phyloP scores from a whole-genome alignment of 2,797 vertebrate species.

The Myiothlypis chrysogaster region DNA sequence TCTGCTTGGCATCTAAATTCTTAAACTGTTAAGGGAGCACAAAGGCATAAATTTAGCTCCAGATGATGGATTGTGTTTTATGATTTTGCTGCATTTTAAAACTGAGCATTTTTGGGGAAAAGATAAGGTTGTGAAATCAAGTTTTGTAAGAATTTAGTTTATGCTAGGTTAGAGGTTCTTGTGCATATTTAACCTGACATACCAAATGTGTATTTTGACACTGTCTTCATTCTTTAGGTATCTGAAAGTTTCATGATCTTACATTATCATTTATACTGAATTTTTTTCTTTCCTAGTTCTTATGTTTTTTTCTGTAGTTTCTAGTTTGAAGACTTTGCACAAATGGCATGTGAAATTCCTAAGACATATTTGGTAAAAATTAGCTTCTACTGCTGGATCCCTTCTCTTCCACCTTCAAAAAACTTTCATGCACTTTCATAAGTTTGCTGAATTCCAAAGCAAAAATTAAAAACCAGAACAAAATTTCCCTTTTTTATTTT shows the following conservation, averaged over 20 bases:
- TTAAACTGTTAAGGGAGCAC: not conserved
- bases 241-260: not conserved
- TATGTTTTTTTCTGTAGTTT: not conserved
- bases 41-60: not conserved
- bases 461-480: not conserved
- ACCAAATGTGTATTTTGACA: not conserved
- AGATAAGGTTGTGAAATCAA: not conserved
- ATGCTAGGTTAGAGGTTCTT: not conserved
- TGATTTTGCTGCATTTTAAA: not conserved
- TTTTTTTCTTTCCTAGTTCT: not conserved
- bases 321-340: not conserved
- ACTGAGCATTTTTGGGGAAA: not conserved
- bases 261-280: not conserved
- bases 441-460: not conserved
- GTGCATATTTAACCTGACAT: not conserved
- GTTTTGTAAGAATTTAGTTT: not conserved
- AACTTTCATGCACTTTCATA: not conserved
- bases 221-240: not conserved
- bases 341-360: not conserved
- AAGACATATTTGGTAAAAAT: not conserved
- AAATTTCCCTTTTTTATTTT: not conserved
- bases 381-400: not conserved
- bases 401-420: not conserved
- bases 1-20: not conserved
- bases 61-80: not conserved